phyloP scores from a whole-genome alignment of 1,140 invertebrate species.

The Phymorhynchus buccinoides region DNA sequence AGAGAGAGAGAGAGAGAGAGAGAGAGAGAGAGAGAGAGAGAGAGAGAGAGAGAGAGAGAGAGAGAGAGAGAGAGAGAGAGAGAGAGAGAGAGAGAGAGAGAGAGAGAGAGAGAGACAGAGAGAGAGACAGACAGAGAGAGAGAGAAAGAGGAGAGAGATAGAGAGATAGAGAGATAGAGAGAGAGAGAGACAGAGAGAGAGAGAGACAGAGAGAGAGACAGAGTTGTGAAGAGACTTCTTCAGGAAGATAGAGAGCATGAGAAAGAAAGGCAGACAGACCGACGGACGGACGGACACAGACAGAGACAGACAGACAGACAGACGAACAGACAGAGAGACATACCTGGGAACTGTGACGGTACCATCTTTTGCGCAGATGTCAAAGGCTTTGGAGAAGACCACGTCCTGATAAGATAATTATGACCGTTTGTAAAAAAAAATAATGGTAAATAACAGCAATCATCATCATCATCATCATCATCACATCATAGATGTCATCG shows the following conservation, averaged over 20 bases:
- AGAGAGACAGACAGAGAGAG: background rate
- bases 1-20: background rate
- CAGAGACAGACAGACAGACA: background rate
- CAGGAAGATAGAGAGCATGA: no score
- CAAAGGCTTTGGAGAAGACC: conserved; percentile 58
- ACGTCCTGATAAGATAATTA: conserved; percentile 62
- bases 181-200: no score
- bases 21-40: background rate
- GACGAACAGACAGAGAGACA: background rate
- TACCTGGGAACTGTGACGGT: conserved; percentile 59
- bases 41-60: background rate
- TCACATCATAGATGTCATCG: no score
- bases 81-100: background rate
- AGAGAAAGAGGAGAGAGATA: background rate
- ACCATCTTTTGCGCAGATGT: conserved; percentile 60
- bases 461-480: no score
- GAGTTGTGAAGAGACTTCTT: no score
- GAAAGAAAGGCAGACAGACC: no score
- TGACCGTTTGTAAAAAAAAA: no score
- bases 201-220: no score
- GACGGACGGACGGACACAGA: no score
- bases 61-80: background rate
- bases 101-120: background rate
- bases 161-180: no score
- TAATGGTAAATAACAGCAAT: no score